A percentile compares a stretch with the other conserved stretches of the same genome.
These are phyloP conservation scores for Ammodytes dubius DNA, from an alignment of 2,113 vertebrate genomes.

Conservation along the genomic window DNA sequence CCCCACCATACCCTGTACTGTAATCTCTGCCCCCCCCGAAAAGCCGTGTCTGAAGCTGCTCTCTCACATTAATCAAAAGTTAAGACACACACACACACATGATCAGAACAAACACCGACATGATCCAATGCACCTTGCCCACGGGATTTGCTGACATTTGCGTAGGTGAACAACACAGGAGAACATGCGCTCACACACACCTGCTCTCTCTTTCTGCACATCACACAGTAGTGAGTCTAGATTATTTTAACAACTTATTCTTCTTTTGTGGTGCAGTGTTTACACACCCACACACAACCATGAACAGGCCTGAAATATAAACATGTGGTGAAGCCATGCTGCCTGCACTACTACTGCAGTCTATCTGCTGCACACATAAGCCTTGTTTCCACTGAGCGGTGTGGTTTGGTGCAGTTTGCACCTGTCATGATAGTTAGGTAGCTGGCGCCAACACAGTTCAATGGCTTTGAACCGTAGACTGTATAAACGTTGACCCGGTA, in stretches of 20 bases:
- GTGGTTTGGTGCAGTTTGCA: no score
- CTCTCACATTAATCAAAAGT: conserved; percentile 7
- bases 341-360: neutral
- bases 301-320: neutral
- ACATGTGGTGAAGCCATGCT: neutral
- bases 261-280: neutral
- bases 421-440: no score
- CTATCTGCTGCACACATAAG: neutral
- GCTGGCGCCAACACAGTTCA: no score
- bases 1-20: neutral
- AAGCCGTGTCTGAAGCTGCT: neutral
- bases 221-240: neutral
- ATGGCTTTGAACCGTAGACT: no score
- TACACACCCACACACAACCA: neutral
- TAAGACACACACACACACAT: neutral
- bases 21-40: no score
- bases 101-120: conserved; percentile 9
- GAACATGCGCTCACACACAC: neutral
- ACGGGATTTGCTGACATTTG: conserved; percentile 20
- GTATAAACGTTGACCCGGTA: no score
- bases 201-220: neutral
- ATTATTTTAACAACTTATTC: neutral
- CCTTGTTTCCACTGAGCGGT: no score
- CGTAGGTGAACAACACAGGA: neutral
- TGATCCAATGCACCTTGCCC: conserved; percentile 19